Evolutionary conservation across 2,888 invertebrate genomes (phyloP).

Genomic region (Hyposoter dolosus): DNA sequence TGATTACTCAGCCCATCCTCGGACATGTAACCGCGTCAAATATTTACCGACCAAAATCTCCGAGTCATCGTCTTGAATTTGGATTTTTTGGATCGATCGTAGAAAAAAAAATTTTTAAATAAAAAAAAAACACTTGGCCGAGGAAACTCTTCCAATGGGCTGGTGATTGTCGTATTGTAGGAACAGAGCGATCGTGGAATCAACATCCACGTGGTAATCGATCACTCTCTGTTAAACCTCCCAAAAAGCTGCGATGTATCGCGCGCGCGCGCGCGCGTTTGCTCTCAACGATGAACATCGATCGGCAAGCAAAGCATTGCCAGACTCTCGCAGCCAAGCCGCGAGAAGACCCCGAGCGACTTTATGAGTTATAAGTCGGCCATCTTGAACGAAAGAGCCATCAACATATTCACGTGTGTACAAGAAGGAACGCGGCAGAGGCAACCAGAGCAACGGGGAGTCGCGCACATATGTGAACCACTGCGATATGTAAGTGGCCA

Average conservation of each 20-base stretch:
- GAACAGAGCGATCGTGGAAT: neutral
- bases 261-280: slow-evolving; percentile 1
- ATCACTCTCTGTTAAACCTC: slow-evolving; percentile 3
- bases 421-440: slow-evolving; percentile 48
- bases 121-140: neutral
- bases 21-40: slow-evolving; percentile 9
- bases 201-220: neutral
- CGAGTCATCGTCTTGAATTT: neutral
- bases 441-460: slow-evolving; percentile 44
- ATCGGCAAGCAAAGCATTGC: slow-evolving; percentile 7
- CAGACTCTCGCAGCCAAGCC: slow-evolving; percentile 36
- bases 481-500: slow-evolving; percentile 81
- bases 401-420: slow-evolving; percentile 81
- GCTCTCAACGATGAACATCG: neutral
- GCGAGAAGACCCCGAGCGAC: slow-evolving; percentile 73
- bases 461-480: slow-evolving; percentile 78
- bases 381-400: slow-evolving; percentile 82
- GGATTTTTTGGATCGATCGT: neutral
- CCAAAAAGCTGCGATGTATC: neutral
- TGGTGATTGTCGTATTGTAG: neutral
- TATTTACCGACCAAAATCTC: slow-evolving; percentile 6
- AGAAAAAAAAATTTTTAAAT: neutral
- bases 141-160: neutral
- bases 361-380: slow-evolving; percentile 84
- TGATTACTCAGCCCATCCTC: slow-evolving; percentile 17